Percentiles rank a stretch among this genome's conserved stretches.
These are phyloP conservation scores for Pelecanus crispus DNA, from an alignment of 2,113 vertebrate genomes.

Conservation along the genomic window DNA sequence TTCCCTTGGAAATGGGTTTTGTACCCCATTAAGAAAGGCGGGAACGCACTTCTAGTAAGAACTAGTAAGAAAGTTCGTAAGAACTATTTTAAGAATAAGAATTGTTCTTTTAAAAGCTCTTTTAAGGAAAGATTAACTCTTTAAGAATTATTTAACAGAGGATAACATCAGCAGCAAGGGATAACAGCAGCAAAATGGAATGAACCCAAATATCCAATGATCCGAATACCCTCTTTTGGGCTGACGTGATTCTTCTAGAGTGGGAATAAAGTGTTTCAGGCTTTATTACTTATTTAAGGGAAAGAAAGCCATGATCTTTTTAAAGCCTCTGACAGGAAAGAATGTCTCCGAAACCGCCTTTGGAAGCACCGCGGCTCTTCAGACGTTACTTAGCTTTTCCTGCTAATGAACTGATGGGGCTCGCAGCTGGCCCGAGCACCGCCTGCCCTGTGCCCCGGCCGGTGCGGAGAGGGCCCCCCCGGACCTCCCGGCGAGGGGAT, in stretches of 20 bases:
- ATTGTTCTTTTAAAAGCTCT: background rate
- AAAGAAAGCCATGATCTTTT: background rate
- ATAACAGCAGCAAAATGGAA: background rate
- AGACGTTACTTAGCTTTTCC: conserved; percentile 57
- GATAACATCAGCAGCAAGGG: background rate
- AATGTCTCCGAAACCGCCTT: background rate
- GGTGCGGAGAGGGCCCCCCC: too few species aligned
- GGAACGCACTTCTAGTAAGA: conserved; percentile 28
- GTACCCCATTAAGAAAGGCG: conserved; percentile 22
- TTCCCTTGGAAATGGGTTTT: conserved; percentile 41
- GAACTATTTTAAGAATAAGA: background rate
- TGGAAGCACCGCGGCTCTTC: background rate
- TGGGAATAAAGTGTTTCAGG: background rate
- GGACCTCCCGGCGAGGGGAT: background rate
- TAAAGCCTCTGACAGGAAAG: background rate
- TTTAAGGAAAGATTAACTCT: background rate
- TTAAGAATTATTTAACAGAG: background rate
- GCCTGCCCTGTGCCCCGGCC: background rate
- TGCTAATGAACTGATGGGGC: background rate
- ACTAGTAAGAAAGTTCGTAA: conserved; percentile 35
- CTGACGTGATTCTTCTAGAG: background rate
- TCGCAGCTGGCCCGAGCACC: conserved; percentile 8
- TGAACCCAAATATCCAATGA: background rate
- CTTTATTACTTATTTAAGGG: background rate
- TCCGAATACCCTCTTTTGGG: background rate